Evolutionary conservation across 2,113 vertebrate species (phyloP), one percentile per base, ranked within the genome.

Genomic region (Cephalopholis sonnerati): DNA sequence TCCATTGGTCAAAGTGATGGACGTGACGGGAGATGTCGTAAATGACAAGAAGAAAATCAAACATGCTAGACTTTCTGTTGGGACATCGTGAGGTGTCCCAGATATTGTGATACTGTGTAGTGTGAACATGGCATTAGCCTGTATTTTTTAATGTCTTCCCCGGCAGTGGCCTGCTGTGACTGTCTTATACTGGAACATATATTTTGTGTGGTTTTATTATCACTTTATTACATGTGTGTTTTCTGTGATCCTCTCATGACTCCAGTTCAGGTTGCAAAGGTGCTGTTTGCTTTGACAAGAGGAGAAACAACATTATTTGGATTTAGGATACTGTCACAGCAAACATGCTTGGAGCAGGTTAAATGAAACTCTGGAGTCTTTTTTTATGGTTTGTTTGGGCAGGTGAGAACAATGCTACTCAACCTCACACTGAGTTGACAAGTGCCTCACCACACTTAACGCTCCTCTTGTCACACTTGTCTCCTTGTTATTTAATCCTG

Each of bases 391-490:
- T 77, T 70, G 11, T 66, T 66, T 69, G 48, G 11, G 55, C 75
- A 65, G 66, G 41, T 63, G 74, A 75, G 32, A 65, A 39, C 39
- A 65, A 44, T 7, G 39, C 29, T 53, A 1, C 58, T 65, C 11
- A 41, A 29, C 36, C 15, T 44, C 64, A 29, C 18, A 2, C 53
- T 36, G 48, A 9, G 64, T 59, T 73, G 69, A 54, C 66, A 48
- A 48, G 29, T 69, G 44, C 70, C 29, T 55, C 41, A 32, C 70
- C 7, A 10, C 36, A n/a, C 67, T 54, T 15, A 53, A 65, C 17
- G 22, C 70, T 71, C 63, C 44, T 72, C 72, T 27, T 58, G 57
- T 57, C 50, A 32, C 39, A 54, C 80, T 51, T 67, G 46, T 53
- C 36, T 1, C 22, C 27, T 68, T 57, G 4, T 76, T 51, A 54